phyloP scores from a whole-genome alignment of 2,113 vertebrate genomes.

The Tupaia chinensis region DNA sequence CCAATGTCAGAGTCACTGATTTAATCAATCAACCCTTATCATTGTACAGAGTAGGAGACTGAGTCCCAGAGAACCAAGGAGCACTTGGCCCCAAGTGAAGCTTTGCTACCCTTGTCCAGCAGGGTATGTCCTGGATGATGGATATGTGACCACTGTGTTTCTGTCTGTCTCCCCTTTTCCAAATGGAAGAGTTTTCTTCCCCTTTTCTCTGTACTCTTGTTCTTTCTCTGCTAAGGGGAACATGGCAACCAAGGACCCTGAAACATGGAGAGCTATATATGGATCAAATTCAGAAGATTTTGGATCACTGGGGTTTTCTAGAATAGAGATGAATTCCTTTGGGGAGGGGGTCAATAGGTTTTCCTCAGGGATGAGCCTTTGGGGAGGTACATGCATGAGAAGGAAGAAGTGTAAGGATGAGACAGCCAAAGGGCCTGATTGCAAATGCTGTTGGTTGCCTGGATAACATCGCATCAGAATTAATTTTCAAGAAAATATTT shows the following conservation, averaged over 20 bases:
- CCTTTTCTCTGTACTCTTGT: not conserved
- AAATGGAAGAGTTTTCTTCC: not conserved
- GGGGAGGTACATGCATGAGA: not conserved
- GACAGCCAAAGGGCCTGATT: not conserved
- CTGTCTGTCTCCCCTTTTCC: not conserved
- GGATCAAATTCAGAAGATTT: not conserved
- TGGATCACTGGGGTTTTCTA: not conserved
- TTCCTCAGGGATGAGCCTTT: not conserved
- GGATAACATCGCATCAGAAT: not conserved
- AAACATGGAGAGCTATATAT: not conserved
- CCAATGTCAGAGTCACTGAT: not conserved
- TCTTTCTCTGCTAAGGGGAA: not conserved
- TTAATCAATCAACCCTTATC: not conserved
- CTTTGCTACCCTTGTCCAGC: not conserved
- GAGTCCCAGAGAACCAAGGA: not conserved
- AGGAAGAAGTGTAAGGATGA: not conserved
- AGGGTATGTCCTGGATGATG: not conserved
- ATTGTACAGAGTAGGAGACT: not conserved
- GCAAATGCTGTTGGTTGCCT: not conserved
- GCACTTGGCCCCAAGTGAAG: not conserved
- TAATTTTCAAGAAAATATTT: no score
- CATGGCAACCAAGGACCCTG: not conserved
- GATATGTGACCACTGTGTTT: not conserved
- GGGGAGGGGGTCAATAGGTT: not conserved
- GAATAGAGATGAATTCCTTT: not conserved